These are phyloP conservation scores for Nettapus auritus DNA, from an alignment of 2,113 vertebrate species.

Conservation along the genomic window DNA sequence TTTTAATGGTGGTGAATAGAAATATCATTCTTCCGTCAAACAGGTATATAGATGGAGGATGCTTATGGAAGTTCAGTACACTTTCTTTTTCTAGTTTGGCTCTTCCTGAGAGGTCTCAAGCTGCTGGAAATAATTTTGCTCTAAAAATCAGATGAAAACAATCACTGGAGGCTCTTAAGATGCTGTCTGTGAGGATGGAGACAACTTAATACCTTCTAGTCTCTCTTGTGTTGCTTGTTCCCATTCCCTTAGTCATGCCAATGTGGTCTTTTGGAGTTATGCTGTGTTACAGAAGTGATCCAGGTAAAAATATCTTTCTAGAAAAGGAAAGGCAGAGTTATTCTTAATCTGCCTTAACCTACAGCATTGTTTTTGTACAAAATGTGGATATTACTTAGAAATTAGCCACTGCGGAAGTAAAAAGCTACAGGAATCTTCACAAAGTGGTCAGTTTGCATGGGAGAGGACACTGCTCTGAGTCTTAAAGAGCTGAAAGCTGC, in stretches of 20 bases:
- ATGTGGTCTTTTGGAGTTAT: neutral
- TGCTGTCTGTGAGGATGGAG: neutral
- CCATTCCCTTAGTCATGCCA: neutral
- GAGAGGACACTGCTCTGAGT: neutral
- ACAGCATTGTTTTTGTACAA: neutral
- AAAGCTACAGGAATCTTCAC: neutral
- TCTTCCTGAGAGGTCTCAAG: neutral
- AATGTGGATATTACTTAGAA: neutral
- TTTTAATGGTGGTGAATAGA: neutral
- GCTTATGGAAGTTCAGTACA: neutral
- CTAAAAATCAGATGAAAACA: neutral
- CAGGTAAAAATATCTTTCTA: neutral
- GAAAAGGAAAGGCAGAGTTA: neutral
- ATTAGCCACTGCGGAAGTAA: neutral
- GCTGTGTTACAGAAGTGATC: neutral
- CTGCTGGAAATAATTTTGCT: neutral
- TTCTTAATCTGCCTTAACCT: neutral
- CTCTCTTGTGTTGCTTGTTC: neutral
- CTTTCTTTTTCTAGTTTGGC: neutral
- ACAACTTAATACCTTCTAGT: neutral
- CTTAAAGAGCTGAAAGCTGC: neutral
- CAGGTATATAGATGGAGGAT: neutral
- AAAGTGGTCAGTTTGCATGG: neutral
- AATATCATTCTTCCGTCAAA: neutral
- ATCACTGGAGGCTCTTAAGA: neutral